Percentiles rank a stretch among this genome's conserved stretches.
These are phyloP conservation scores for Buphagus erythrorhynchus DNA, from an alignment of 2,797 vertebrate genomes.

Conservation along the genomic window DNA sequence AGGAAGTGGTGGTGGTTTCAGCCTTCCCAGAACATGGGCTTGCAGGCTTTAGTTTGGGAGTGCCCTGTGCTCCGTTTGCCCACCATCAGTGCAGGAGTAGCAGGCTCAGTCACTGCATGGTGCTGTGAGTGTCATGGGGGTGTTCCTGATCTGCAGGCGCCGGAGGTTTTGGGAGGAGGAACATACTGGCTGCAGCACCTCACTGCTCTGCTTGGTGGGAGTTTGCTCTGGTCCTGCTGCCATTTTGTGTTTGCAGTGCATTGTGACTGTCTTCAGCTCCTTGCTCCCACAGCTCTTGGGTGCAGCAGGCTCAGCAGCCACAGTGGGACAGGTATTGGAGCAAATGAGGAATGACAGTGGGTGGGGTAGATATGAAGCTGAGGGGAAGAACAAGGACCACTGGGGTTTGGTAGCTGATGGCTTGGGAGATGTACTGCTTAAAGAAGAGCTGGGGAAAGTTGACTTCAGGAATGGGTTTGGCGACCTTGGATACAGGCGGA, in stretches of 20 bases:
- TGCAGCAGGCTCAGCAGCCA: neutral
- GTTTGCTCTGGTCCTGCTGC: neutral
- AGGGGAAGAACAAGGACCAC: neutral
- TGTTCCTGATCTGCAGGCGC: fast-evolving
- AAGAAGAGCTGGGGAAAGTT: neutral
- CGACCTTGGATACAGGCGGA: neutral
- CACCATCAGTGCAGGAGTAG: neutral
- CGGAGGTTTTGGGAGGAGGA: fast-evolving
- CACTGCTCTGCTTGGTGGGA: neutral
- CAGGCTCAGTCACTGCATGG: fast-evolving
- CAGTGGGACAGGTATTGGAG: neutral
- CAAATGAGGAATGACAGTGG: fast-evolving
- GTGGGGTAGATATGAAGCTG: neutral
- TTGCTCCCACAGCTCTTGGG: neutral
- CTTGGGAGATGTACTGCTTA: neutral
- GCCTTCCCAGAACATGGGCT: neutral
- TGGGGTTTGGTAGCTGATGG: neutral
- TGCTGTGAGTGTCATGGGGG: neutral
- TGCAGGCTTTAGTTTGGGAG: neutral
- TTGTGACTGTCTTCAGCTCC: neutral
- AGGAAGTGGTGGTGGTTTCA: neutral
- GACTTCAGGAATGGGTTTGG: neutral
- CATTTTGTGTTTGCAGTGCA: fast-evolving
- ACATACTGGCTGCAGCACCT: neutral
- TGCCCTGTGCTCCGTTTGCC: neutral